Evolutionary conservation across 2,888 invertebrate genomes (phyloP), one percentile per base, ranked within the genome.

Genomic region (Stenodera caucasica): DNA sequence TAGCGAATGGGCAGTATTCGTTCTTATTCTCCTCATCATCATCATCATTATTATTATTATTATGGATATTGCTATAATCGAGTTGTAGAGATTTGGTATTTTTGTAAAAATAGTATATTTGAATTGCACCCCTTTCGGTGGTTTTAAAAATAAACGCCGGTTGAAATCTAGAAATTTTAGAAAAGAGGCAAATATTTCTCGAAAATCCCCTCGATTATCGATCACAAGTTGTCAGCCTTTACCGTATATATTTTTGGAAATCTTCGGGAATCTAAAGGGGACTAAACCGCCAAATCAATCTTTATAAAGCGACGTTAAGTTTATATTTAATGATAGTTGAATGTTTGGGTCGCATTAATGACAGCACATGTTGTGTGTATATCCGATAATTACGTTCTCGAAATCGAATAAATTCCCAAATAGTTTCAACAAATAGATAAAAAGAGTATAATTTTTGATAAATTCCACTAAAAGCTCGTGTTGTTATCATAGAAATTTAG

Each of bases 301-400:
- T 45, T 45, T 45, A 37, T 37, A 15, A 35, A 35, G 7, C 1
- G 30, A n/a, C 7, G 2, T 12, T 2, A 3, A 45, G 8, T 37
- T 37, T 26, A 45, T 18, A 49, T 53, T 40, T 35, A 55, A 58
- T 55, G 50, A 55, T 29, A 2, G 18, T 56, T 57, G 49, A 53
- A 57, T 59, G 59, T 54, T 57, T 29, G 55, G 65, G 66, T 61
- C 65, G 62, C 67, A 69, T 66, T 58, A 67, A 67, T 65, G 40
- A 56, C 61, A 64, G 70, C 73, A 72, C 71, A 69, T 72, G 72
- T n/a, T n/a, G n/a, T n/a, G n/a, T n/a, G n/a, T n/a, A n/a, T 70
- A 68, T 61, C 55, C 66, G 63, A 73, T 74, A 72, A 74, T 74
- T 71, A 71, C 64, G 67, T 71, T 69, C 71, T 72, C 69, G 70